Conservation (phyloP, 2,113 vertebrate species). For the Burhinus oedicnemus region DNA sequence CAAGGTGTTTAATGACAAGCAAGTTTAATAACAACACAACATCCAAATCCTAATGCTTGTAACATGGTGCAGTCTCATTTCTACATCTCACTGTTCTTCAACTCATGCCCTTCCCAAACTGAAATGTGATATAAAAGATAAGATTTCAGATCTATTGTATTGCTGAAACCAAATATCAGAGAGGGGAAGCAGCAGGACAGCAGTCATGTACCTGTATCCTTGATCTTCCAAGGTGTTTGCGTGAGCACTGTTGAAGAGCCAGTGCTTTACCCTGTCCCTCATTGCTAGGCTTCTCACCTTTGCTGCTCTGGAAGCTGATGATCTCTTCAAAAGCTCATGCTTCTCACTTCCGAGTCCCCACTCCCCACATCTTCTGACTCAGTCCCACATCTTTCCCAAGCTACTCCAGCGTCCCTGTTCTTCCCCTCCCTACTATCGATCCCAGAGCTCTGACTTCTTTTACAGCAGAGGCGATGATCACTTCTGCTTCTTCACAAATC, state of each 20-base stretch:
- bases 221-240: not conserved
- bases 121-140: not conserved
- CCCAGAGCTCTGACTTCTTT: not conserved
- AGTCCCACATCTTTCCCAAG: not conserved
- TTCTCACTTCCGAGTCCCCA: not conserved
- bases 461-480: not conserved
- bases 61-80: not conserved
- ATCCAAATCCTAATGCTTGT: not conserved
- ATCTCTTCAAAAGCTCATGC: not conserved
- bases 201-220: not conserved
- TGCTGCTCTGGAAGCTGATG: not conserved
- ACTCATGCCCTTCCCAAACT: not conserved
- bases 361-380: not conserved
- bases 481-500: not conserved
- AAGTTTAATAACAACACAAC: not conserved
- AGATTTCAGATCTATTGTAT: not conserved
- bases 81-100: not conserved
- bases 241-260: not conserved
- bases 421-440: not conserved
- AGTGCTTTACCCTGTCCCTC: not conserved
- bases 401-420: not conserved
- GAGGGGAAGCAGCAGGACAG: rapidly evolving
- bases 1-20: not conserved
- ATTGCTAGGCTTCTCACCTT: not conserved
- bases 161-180: not conserved